Percentiles rank a stretch among this genome's conserved stretches.
Evolutionary conservation across 2,888 invertebrate genomes (phyloP).

Genomic region (Sycophila texana): DNA sequence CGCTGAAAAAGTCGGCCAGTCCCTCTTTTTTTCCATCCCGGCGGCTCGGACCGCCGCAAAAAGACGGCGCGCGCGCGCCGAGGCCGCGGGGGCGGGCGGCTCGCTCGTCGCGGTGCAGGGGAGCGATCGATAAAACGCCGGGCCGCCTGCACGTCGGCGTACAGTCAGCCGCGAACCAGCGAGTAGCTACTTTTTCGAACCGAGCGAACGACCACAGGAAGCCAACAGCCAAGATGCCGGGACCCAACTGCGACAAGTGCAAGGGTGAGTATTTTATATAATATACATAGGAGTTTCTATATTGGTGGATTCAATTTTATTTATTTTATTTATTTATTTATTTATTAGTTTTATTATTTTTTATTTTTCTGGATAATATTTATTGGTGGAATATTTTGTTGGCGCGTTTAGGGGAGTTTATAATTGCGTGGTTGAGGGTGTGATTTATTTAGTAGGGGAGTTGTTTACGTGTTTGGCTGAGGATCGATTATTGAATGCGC

Average conservation of each 20-base stretch:
- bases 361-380: too few relatives aligned
- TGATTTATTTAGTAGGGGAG: too few relatives aligned
- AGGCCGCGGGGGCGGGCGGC: slow-evolving; percentile 20
- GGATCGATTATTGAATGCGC: too few relatives aligned
- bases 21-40: background rate
- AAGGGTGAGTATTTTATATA: slow-evolving; percentile 68
- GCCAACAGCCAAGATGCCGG: slow-evolving; percentile 67
- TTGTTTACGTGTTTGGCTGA: too few relatives aligned
- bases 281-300: background rate
- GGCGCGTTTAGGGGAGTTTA: too few relatives aligned
- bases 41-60: background rate
- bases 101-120: slow-evolving; percentile 59
- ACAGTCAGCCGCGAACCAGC: slow-evolving; percentile 61
- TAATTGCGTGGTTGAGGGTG: too few relatives aligned
- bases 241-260: slow-evolving; percentile 71
- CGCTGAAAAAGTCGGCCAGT: too few relatives aligned
- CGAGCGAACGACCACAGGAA: background rate
- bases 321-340: too few relatives aligned
- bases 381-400: too few relatives aligned
- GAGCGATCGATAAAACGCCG: slow-evolving; percentile 71
- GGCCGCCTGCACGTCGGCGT: slow-evolving; percentile 57
- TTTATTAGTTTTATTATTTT: too few relatives aligned
- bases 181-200: slow-evolving; percentile 44
- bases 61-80: background rate
- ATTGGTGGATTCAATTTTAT: background rate